These are phyloP conservation scores for Cephus runcator DNA, from an alignment of 2,888 invertebrate genomes.

Conservation along the genomic window DNA sequence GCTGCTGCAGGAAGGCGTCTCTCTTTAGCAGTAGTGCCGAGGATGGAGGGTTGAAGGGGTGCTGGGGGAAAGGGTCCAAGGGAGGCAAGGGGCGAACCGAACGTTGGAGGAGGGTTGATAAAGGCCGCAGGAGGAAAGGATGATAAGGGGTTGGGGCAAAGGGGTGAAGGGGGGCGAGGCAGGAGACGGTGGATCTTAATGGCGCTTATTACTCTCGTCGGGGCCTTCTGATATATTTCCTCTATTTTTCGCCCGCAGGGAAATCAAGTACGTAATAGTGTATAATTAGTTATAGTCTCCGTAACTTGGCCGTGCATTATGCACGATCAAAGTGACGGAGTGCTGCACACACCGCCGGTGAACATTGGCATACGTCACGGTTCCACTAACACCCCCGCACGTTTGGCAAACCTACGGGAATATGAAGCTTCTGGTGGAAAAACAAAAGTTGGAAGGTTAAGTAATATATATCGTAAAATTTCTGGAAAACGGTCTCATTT, in stretches of 20 bases:
- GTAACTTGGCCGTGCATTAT: constrained; percentile 61
- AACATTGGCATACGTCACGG: constrained; percentile 33
- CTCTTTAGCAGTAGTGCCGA: constrained; percentile 7
- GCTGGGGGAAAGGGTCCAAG: constrained; percentile 22
- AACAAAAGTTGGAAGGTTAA: background rate
- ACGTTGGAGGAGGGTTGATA: background rate
- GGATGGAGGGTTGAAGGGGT: constrained; percentile 20
- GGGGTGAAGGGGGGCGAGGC: background rate
- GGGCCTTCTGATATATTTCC: constrained; percentile 59
- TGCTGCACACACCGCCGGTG: constrained; percentile 40
- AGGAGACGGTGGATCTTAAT: constrained; percentile 55
- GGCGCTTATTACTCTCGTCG: constrained; percentile 62
- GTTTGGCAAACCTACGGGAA: background rate
- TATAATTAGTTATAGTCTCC: constrained; percentile 62
- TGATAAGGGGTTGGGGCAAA: background rate
- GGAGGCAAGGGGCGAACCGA: background rate
- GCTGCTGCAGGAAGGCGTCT: constrained; percentile 17
- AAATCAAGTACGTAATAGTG: constrained; percentile 63
- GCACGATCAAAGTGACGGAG: constrained; percentile 62
- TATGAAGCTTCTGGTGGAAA: background rate
- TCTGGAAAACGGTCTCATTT: background rate
- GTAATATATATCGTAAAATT: background rate
- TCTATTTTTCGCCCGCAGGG: constrained; percentile 64
- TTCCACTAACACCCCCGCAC: background rate
- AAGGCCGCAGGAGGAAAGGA: background rate